Conservation (phyloP, 2,888 invertebrate genomes). For the Chirona hameri region DNA sequence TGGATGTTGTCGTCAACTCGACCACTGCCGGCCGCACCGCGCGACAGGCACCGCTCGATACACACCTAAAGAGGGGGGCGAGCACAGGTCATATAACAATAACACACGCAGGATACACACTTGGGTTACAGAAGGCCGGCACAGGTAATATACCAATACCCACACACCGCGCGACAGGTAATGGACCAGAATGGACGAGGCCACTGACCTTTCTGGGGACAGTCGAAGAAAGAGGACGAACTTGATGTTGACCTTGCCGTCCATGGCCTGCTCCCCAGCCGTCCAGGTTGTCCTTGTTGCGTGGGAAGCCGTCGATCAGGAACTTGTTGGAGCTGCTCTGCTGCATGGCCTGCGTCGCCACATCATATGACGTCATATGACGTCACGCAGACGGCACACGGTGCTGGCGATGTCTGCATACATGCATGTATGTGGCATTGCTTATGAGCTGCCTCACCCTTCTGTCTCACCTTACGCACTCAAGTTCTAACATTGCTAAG, state of each 20-base stretch:
- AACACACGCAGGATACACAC: background rate
- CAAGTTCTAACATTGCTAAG: too few relatives aligned
- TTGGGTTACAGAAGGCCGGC: too few relatives aligned
- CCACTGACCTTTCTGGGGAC: slow-evolving; percentile 55
- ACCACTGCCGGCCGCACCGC: slow-evolving; percentile 86
- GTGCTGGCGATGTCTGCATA: too few relatives aligned
- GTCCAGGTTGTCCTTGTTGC: slow-evolving; percentile 92
- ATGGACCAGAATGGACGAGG: too few relatives aligned
- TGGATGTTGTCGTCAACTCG: slow-evolving; percentile 93
- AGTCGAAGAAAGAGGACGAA: slow-evolving; percentile 92
- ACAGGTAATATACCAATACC: background rate
- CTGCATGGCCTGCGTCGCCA: slow-evolving; percentile 48
- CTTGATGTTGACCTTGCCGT: slow-evolving; percentile 72
- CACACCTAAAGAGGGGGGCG: slow-evolving; percentile 57
- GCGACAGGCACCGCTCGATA: slow-evolving; percentile 74
- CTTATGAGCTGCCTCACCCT: too few relatives aligned
- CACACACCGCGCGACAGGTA: too few relatives aligned
- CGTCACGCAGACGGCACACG: too few relatives aligned
- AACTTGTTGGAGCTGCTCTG: slow-evolving; percentile 67
- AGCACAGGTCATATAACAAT: background rate
- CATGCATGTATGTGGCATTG: too few relatives aligned
- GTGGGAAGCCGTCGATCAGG: slow-evolving; percentile 96
- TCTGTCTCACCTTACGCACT: too few relatives aligned
- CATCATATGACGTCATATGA: background rate
- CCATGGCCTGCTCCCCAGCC: slow-evolving; percentile 87